Evolutionary conservation across 1,140 invertebrate genomes (phyloP), one percentile per base, ranked within the genome.

Genomic region (Heterodera carotae): DNA sequence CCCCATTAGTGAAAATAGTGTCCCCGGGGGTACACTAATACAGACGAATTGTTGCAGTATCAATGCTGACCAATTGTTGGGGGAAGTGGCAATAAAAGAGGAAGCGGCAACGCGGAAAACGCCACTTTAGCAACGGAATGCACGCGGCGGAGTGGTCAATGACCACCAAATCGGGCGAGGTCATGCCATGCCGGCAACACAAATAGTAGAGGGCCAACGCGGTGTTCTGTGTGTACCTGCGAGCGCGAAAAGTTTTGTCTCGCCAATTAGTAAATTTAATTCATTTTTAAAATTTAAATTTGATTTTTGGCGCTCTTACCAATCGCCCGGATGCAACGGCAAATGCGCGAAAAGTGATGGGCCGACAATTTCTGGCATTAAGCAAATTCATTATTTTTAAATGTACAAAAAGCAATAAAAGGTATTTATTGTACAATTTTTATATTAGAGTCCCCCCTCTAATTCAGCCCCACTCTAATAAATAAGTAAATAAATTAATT

Each of bases 1-100:
- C n/a, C n/a, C n/a, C n/a, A n/a, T n/a, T n/a, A n/a, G n/a, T n/a
- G n/a, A n/a, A n/a, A n/a, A n/a, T n/a, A n/a, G n/a, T n/a, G n/a
- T n/a, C n/a, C n/a, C n/a, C n/a, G n/a, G n/a, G n/a, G n/a, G n/a
- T n/a, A n/a, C n/a, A n/a, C n/a, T n/a, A n/a, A n/a, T n/a, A n/a
- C n/a, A n/a, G n/a, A n/a, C n/a, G n/a, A n/a, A n/a, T 8, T 43
- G 12, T 43, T 43, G 39, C 6, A 43, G 12, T 8, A 8, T 12
- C 39, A 6, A 43, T 34, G 22, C 36, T 2, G 4, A 87, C 85
- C 33, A 87, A 62, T 76, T 87, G 85, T 71, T 87, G 85, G 36
- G 85, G 85, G 73, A 87, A 87, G 69, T 87, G 85, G 60, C 85
- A 87, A 62, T 87, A 87, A 77, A 87, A 87, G 8, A 87, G 80